Evolutionary conservation across 2,797 vertebrate genomes (phyloP).

Genomic region (Coracias cyanogaster): DNA sequence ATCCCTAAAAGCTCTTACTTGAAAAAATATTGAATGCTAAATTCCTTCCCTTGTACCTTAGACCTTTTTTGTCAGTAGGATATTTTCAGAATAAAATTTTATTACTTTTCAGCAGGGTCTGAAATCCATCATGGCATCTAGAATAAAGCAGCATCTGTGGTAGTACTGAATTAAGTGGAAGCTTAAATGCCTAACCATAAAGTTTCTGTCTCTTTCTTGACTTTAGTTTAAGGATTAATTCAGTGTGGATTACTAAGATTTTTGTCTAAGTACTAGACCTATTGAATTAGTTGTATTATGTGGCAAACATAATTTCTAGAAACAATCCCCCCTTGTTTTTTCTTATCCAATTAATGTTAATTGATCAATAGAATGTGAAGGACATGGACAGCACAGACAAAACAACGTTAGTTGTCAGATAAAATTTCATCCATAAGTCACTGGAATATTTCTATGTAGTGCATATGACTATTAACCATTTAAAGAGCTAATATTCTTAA

Average conservation of each 20-base stretch:
- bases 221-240: background rate
- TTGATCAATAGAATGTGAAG: background rate
- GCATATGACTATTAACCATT: background rate
- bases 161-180: background rate
- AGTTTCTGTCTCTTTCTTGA: background rate
- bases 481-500: background rate
- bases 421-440: background rate
- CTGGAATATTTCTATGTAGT: background rate
- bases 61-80: background rate
- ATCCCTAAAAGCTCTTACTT: background rate
- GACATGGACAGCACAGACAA: background rate
- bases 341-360: background rate
- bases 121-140: background rate
- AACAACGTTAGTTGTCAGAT: background rate
- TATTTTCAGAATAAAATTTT: background rate
- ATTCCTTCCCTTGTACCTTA: background rate
- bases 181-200: background rate
- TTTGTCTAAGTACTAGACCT: background rate
- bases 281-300: background rate
- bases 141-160: background rate
- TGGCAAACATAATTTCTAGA: background rate
- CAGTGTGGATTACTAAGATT: background rate
- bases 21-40: background rate
- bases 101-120: background rate
- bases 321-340: fast-evolving